Base-by-base conservation (phyloP, 2,113 vertebrate species). In the Hassar affinis region DNA sequence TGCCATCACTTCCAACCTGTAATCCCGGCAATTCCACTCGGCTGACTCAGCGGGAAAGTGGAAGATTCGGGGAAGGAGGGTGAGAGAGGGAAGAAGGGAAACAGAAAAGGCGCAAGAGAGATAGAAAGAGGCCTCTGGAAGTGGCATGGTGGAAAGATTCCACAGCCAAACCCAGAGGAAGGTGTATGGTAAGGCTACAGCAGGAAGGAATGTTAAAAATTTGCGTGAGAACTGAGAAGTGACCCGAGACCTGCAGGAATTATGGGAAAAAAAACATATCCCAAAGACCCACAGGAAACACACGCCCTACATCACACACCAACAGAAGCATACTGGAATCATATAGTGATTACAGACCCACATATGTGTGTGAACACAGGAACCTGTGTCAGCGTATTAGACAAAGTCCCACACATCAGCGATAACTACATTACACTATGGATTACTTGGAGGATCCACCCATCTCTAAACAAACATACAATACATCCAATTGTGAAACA, bases 211-310 rank as follows among this genome's bases (percentile, higher is more conserved):
- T 94, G 93, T 90, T 90, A 94, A 93, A 93, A 91, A 94, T 94
- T 92, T 93, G 93, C 92, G 93, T 94, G 94, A 94, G 94, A 94
- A 94, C 92, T 66, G 85, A 91, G 91, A 91, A 88, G 91, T 94
- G 94, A 94, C 94, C 94, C 89, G 92, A 93, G 94, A 94, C 92
- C 93, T 93, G 91, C 91, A 93, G 92, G 92, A 94, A 93, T 93
- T 93, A 93, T 93, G 90, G 92, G 90, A 90, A 93, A 93, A 76
- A 92, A 94, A 78, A 87, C 83, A 85, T 69, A 94, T 94, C 93
- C 94, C 93, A 93, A 91, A 92, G 91, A 93, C 93, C 92, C 93
- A 94, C 91, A 94, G 93, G 94, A 94, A 94, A 91, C 91, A 92
- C 93, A 93, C 94, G 91, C 93, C 92, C 93, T 92, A 88, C 89